Base-by-base conservation (phyloP, 2,888 invertebrate species). In the Eupithecia pulchellata region DNA sequence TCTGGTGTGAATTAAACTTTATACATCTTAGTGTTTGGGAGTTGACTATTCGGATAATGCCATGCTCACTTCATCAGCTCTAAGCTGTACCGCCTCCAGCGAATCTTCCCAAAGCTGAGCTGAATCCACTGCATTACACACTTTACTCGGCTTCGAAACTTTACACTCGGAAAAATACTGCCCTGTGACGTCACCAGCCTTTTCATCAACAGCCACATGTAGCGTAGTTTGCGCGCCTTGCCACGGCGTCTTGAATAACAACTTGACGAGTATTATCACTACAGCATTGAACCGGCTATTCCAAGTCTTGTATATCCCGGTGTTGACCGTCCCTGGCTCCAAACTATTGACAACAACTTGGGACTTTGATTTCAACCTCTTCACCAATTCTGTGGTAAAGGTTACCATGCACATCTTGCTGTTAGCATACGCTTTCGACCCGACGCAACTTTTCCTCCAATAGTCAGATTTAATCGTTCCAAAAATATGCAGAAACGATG, bases 291-390 rank as follows among this genome's bases (percentile, higher is more conserved):
- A 90, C 83, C 94, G 0, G 94, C 90, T 71, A 95, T 78, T 78
- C 64, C 36, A 0, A 4, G 81, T 78, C 1, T 80, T 92, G 95
- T 96, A 97, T 57, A 97, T 97, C n/a, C 95, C 96, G 0, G 97
- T 96, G 78, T 96, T 96, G 58, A 97, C 96, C 87, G 96, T 94
- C 14, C 98, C 98, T 0, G 98, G 98, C 90, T 98, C 97, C 17
- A 97, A 91, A 79, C 95, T 96, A 83, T 98, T 98, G 0, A 96
- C 96, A 0, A 97, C 96, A 0, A 98, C 96, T 30, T 95, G 95
- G 0, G 57, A 29, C 2, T 95, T 88, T 3, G 95, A 85, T 81
- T 92, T 89, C 79, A 97, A 82, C 1, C 95, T 95, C 88, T 95
- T 95, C 29, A 95, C 96, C 5, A 97, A 82, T 13, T 98, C 97